Conservation (phyloP, 2,888 invertebrate species). For the Xanthorhoe spadicearia region DNA sequence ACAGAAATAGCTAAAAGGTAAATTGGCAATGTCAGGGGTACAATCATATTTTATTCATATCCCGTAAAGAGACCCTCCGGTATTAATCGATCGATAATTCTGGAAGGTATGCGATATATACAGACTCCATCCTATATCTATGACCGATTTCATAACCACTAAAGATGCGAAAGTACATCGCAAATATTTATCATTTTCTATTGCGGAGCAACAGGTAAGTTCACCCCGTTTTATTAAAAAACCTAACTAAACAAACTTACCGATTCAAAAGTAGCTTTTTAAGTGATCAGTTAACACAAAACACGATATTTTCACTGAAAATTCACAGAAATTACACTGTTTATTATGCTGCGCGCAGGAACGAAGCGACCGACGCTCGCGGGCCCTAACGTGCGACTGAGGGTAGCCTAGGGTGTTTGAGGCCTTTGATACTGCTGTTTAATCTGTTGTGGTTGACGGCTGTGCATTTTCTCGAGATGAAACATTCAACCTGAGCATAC, state of each 20-base stretch:
- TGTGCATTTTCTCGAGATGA: background rate
- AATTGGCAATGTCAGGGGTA: conserved; percentile 7
- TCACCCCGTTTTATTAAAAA: background rate
- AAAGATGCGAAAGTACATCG: conserved; percentile 1
- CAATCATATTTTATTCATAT: conserved; percentile 17
- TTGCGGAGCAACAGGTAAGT: conserved; percentile 25
- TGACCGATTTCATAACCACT: conserved; percentile 1
- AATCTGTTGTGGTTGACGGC: background rate
- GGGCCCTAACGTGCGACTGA: conserved; percentile 3
- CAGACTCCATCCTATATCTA: too few relatives aligned
- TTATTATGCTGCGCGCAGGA: background rate
- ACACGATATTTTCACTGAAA: conserved; percentile 32
- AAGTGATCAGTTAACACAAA: conserved; percentile 7
- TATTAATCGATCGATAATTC: conserved; percentile 11
- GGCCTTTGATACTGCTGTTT: background rate
- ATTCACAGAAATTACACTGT: conserved; percentile 25
- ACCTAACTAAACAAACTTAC: conserved; percentile 19
- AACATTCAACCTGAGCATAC: background rate
- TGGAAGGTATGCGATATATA: background rate
- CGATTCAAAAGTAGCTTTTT: conserved; percentile 1
- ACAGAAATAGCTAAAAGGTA: conserved; percentile 10
- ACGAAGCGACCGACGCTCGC: conserved; percentile 7
- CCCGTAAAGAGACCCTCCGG: conserved; percentile 1
- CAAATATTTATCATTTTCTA: conserved; percentile 17
- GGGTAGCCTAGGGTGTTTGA: background rate